Evolutionary conservation across 2,888 invertebrate genomes (phyloP).

Genomic region (Odontomyia ornata): DNA sequence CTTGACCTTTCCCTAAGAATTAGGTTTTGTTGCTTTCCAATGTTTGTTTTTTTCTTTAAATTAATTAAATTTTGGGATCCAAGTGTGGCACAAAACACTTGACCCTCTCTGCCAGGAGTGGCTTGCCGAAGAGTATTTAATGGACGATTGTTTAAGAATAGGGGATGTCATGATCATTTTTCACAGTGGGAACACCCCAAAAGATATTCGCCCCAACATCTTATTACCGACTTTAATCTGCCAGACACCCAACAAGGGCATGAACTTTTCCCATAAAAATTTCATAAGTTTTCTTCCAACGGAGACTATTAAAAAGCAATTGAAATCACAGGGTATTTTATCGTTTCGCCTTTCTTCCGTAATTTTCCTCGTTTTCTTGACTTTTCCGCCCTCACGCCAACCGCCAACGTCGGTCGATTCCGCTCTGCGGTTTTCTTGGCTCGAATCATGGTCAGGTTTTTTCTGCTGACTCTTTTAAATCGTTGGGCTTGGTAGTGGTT

Average conservation of each 20-base stretch:
- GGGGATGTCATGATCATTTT: too few relatives aligned
- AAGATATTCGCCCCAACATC: too few relatives aligned
- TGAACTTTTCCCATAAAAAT: constrained; percentile 45
- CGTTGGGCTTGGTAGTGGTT: constrained; percentile 9
- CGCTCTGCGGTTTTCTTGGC: neutral
- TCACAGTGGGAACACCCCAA: too few relatives aligned
- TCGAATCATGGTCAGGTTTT: neutral
- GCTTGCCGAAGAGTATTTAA: too few relatives aligned
- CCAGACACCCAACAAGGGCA: constrained; percentile 4
- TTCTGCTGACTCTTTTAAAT: constrained; percentile 37
- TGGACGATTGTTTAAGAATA: too few relatives aligned
- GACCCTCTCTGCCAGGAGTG: too few relatives aligned
- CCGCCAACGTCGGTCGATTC: too few relatives aligned
- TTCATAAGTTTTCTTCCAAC: constrained; percentile 42
- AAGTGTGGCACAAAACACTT: too few relatives aligned
- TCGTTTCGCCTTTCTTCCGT: constrained; percentile 36
- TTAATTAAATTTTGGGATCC: too few relatives aligned
- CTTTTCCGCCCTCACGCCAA: neutral
- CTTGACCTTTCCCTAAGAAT: too few relatives aligned
- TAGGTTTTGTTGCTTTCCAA: too few relatives aligned
- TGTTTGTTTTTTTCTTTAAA: too few relatives aligned
- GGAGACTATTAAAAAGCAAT: constrained; percentile 46
- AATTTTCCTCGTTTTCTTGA: constrained; percentile 38
- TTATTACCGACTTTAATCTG: neutral
- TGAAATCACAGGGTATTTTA: constrained; percentile 36